phyloP scores from a whole-genome alignment of 2,888 invertebrate genomes.

The Hypena proboscidalis region DNA sequence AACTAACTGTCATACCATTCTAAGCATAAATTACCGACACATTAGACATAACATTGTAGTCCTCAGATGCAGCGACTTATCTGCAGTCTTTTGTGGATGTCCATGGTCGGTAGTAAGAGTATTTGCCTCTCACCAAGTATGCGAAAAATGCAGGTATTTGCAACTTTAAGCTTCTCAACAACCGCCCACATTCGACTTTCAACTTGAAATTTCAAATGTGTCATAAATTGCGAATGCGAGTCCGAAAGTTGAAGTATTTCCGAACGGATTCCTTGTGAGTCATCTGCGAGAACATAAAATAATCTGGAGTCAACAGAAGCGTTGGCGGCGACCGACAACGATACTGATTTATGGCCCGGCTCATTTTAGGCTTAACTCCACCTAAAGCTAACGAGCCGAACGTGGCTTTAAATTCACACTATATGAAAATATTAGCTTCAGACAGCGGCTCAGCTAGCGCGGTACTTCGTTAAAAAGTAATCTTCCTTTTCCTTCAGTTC shows the following conservation, averaged over 20 bases:
- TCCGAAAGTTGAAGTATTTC: conserved; percentile 4
- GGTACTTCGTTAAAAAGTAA: no score
- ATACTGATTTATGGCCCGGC: conserved; percentile 51
- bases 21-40: no score
- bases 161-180: no score
- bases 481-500: no score
- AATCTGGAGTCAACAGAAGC: conserved; percentile 28
- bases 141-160: no score
- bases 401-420: background rate
- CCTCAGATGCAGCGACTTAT: no score
- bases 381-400: conserved; percentile 7
- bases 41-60: no score
- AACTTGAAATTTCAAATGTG: background rate
- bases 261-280: conserved; percentile 27
- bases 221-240: background rate
- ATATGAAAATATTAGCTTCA: background rate
- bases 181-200: background rate
- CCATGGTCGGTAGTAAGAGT: no score
- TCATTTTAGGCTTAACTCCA: conserved; percentile 39
- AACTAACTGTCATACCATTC: no score
- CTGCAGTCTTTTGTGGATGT: no score
- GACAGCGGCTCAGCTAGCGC: no score
- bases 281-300: conserved; percentile 40
- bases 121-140: no score
- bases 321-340: conserved; percentile 44